A percentile compares a stretch with the other conserved stretches of the same genome.
These are phyloP conservation scores for Alviniconcha strummeri DNA, from an alignment of 2,888 invertebrate genomes.

Conservation along the genomic window DNA sequence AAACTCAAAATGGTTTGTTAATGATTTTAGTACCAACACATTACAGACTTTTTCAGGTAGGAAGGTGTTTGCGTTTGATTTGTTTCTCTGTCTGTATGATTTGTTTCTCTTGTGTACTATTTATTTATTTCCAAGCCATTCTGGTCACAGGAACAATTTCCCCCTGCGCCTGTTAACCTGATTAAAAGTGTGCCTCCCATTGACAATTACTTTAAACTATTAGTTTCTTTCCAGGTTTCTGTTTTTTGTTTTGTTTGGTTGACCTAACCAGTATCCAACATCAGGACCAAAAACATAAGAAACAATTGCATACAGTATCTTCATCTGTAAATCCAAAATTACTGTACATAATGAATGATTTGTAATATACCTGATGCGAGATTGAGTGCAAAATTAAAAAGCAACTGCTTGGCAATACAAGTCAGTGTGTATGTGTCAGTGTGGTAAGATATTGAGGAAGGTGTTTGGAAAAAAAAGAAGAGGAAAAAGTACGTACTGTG, in stretches of 20 bases:
- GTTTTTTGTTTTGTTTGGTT: not conserved
- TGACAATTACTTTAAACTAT: not conserved
- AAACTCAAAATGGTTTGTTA: conserved; percentile 9
- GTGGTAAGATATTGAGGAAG: conserved; percentile 8
- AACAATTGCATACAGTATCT: conserved; percentile 13
- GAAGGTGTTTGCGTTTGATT: not conserved
- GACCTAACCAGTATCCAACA: not conserved
- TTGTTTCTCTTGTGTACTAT: not conserved
- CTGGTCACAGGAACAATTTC: conserved; percentile 5
- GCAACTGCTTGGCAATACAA: conserved; percentile 5
- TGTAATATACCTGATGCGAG: conserved; percentile 17
- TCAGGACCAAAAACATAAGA: conserved; percentile 27
- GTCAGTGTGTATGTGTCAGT: conserved; percentile 3
- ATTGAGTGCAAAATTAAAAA: conserved; percentile 10
- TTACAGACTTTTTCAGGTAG: conserved; percentile 1
- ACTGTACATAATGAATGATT: conserved; percentile 26
- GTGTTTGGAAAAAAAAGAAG: conserved; percentile 3
- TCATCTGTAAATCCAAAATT: conserved; percentile 24
- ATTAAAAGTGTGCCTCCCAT: too few species aligned
- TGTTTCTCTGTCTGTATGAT: conserved; percentile 7
- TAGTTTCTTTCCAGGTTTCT: not conserved
- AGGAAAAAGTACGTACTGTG: not conserved
- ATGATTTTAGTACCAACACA: not conserved
- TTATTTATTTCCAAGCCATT: conserved; percentile 16
- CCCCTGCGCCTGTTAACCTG: not conserved